These are phyloP conservation scores for Drosophila kanekoi DNA, from an alignment of 2,888 invertebrate genomes.

Conservation along the genomic window DNA sequence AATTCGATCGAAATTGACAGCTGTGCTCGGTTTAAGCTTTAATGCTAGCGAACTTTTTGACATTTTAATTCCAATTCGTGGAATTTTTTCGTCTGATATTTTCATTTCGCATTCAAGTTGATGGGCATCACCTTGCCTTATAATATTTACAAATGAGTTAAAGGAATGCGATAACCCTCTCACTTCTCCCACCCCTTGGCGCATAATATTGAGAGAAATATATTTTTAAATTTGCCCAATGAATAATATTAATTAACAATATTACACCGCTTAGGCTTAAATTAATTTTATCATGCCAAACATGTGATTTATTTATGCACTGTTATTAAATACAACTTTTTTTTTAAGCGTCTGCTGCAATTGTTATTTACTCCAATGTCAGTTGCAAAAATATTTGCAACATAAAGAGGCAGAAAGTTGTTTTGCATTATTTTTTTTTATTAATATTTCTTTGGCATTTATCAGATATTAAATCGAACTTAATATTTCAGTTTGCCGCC, in stretches of 20 bases:
- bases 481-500: constrained; percentile 60
- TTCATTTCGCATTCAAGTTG: constrained; percentile 6
- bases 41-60: constrained; percentile 18
- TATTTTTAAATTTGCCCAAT: not conserved
- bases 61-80: constrained; percentile 24
- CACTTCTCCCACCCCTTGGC: too few relatives aligned
- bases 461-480: constrained; percentile 51
- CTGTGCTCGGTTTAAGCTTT: constrained; percentile 24
- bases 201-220: too few relatives aligned
- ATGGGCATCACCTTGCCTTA: not conserved
- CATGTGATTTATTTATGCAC: constrained; percentile 9
- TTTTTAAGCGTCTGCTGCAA: not conserved
- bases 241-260: not conserved
- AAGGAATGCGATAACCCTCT: too few relatives aligned
- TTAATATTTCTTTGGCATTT: constrained; percentile 44
- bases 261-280: constrained; percentile 16
- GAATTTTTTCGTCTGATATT: constrained; percentile 13
- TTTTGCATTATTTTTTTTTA: constrained; percentile 32
- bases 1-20: constrained; percentile 40
- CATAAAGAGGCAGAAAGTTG: not conserved
- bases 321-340: constrained; percentile 3
- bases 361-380: constrained; percentile 17
- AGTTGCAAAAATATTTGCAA: constrained; percentile 10
- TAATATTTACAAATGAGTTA: not conserved
- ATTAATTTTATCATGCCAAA: constrained; percentile 6